Evolutionary conservation across 2,888 invertebrate species (phyloP), one percentile per base, ranked within the genome.

Genomic region (Eristalis pertinax): DNA sequence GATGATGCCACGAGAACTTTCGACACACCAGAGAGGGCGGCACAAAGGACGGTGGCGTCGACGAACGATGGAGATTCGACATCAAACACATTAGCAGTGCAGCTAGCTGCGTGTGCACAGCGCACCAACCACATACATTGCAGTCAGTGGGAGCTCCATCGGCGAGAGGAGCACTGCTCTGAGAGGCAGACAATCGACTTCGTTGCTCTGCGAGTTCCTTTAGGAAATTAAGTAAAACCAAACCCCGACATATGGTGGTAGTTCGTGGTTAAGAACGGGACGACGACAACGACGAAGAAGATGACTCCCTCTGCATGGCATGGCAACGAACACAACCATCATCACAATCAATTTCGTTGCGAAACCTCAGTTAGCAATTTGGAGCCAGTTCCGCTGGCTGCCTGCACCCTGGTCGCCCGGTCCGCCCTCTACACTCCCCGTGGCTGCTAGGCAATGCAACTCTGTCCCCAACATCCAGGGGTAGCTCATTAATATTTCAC

Each of bases 281-380:
- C 60, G 19, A 19, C 43, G 43, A 50, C n/a, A n/a, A 50, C n/a
- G 8, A 43, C 19, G n/a, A 15, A 7, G 43, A 19, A 50, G 50
- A 50, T 50, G 15, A 58, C 32, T 41, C 29, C 15, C 58, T n/a
- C 41, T 41, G 15, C 41, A 15, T 26, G 26, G 19, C 15, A 41
- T 38, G 38, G 67, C 38, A 72, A 38, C 35, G 64, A 68, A 10
- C 50, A 50, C 50, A 64, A 72, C 78, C 83, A 87, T 79, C 87
- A 87, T 87, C 87, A 84, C 87, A 87, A 83, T 87, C 87, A 87
- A 83, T 84, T 87, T 84, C 72, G 83, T 72, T 79, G 87, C 87
- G 78, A 84, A 87, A 87, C 87, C 87, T 84, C 84, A 87, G 79
- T 64, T 84, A 76, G 79, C 73, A 87, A 84, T 87, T 87, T 84